Evolutionary conservation across 1,140 invertebrate genomes (phyloP), one percentile per base, ranked within the genome.

Genomic region (Galendromus occidentalis): DNA sequence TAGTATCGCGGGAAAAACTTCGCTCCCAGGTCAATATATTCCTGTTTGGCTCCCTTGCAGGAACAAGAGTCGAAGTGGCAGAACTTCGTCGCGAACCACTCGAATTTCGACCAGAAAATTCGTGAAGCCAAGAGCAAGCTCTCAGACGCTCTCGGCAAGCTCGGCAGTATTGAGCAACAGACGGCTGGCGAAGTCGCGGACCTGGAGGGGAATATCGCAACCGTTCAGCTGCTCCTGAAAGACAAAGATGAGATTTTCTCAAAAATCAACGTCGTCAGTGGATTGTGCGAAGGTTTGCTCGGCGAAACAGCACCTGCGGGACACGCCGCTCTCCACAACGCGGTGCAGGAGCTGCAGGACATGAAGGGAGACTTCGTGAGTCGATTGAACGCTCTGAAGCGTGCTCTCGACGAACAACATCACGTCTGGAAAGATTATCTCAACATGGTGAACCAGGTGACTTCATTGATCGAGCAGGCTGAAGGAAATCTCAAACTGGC

Each of bases 191-290:
- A 66, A 28, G 25, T 70, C 71, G 84, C 87, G 71, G 88, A 92
- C 72, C 74, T 92, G 14, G 87, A 91, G 75, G 83, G 80, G 39
- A 92, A 92, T 75, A 77, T 91, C 70, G 82, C 85, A 67, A 83
- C 84, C 0, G 85, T 92, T 66, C 77, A 79, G 76, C 89, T 91
- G 74, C 76, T 95, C 39, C 76, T 93, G 20, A 73, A 91, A 12
- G 84, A 84, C 41, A 91, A 93, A 76, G 91, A 96, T 71, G 88
- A 92, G 77, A 90, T 91, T 4, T 88, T 89, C 71, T 82, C 82
- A 0, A 91, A 87, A 75, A 84, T 85, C 42, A 88, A 95, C 73
- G 82, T 82, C 65, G 82, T 90, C 29, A 83, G 93, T 20, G 91
- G 95, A 74, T 75, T 88, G 69, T 87, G 88, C 0, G 91, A 95